Base-by-base conservation (phyloP, 2,113 vertebrate genomes). In the Felis catus region DNA sequence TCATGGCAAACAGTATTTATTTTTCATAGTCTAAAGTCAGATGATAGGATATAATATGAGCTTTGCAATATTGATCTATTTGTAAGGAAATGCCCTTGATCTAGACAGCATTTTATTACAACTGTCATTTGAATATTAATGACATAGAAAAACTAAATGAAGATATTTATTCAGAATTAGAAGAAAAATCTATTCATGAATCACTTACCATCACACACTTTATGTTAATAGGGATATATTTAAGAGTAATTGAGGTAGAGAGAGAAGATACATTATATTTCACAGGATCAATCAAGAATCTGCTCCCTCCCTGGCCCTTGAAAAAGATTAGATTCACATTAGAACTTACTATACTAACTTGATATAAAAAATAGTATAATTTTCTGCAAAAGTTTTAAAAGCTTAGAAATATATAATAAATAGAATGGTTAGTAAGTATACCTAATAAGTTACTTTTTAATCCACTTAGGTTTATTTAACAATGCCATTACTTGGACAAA, bases 81-180 rank as follows among this genome's bases (percentile, higher is more conserved):
- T 55, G n/a, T 78, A 79, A 79, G 13, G 5, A 95, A 78, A 93
- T 73, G 36, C 27, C 45, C 33, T 96, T 94, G 25, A 76, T 63
- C 70, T n/a, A 70, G 10, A 61, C 12, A 89, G 14, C 36, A 81
- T 84, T 91, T 87, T 88, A 31, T 80, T 89, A 36, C 55, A 95
- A 74, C 5, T 81, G 41, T 66, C 33, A 78, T 19, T 55, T 84
- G 13, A 89, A 29, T 63, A 21, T 79, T 58, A 76, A 48, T 12
- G 88, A 95, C 1, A 90, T 41, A 79, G 16, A 95, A 97, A 71
- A 85, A n/a, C 25, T 93, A 85, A 74, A 66, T 91, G 6, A 53
- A 29, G 3, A 58, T 36, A 79, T 93, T 91, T 68, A 88, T 74
- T 94, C 23, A 63, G 36, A 83, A 79, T 79, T 80, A 9, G 27